phyloP scores from a whole-genome alignment of 2,113 vertebrate species.

The Stictonetta naevosa region DNA sequence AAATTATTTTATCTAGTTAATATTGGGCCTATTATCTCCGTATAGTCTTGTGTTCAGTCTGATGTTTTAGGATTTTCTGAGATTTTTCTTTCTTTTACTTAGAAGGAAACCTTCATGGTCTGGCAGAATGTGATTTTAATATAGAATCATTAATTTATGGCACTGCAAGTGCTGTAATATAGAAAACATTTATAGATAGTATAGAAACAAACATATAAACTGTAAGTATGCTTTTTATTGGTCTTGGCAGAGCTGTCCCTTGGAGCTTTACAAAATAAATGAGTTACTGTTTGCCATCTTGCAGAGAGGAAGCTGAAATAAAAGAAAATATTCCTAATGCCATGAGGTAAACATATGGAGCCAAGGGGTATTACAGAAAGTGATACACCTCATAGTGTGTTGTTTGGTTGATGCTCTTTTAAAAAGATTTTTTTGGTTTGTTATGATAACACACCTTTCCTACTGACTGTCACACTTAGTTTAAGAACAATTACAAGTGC shows the following conservation, averaged over 20 bases:
- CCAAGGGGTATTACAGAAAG: background rate
- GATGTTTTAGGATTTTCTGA: background rate
- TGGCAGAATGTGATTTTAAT: background rate
- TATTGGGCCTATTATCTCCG: background rate
- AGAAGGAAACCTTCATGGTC: background rate
- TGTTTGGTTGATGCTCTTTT: background rate
- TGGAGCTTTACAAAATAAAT: constrained; percentile 60
- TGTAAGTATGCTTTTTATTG: constrained; percentile 21
- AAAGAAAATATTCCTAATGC: constrained; percentile 40
- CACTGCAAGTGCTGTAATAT: background rate
- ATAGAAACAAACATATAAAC: background rate
- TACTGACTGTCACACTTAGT: background rate
- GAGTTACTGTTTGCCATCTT: constrained; percentile 37
- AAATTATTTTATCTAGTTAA: background rate
- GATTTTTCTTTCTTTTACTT: background rate
- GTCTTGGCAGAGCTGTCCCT: constrained; percentile 29
- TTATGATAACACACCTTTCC: background rate
- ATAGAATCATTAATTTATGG: background rate
- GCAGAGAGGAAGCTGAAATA: constrained; percentile 48
- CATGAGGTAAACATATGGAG: constrained; percentile 45
- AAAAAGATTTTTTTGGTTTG: background rate
- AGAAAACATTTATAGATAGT: background rate
- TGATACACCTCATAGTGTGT: background rate
- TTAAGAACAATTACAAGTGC: background rate
- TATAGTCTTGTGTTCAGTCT: background rate